These are phyloP conservation scores for Ceyx erithaca DNA, from an alignment of 2,797 vertebrate genomes.

Conservation along the genomic window DNA sequence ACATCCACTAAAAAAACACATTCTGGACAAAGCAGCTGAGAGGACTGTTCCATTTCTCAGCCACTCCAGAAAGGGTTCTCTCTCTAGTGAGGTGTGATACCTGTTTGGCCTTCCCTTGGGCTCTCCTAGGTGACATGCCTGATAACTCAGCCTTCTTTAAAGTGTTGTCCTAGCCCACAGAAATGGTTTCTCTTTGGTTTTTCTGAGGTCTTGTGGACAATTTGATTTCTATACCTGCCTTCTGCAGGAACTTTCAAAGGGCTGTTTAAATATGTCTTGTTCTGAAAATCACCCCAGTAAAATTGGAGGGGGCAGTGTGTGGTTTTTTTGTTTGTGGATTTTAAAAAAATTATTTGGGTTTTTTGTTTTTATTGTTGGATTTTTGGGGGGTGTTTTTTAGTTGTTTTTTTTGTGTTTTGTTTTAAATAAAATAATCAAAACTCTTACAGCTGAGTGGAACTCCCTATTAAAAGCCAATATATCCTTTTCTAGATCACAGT, in stretches of 20 bases:
- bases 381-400: no score
- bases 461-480: neutral
- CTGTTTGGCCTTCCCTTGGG: neutral
- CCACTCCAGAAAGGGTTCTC: neutral
- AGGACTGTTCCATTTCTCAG: neutral
- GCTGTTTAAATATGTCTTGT: neutral
- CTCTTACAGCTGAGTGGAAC: neutral
- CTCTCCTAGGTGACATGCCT: neutral
- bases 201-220: neutral
- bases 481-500: neutral
- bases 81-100: neutral
- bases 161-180: neutral
- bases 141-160: neutral
- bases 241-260: neutral
- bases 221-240: neutral
- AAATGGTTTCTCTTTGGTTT: neutral
- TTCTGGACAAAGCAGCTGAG: neutral
- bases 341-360: no score
- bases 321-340: no score
- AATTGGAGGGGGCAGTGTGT: fast-evolving
- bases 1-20: neutral
- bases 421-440: neutral
- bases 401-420: neutral
- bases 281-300: neutral
- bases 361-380: no score